phyloP scores from a whole-genome alignment of 2,797 vertebrate species.

The Catostomus latipinnis region DNA sequence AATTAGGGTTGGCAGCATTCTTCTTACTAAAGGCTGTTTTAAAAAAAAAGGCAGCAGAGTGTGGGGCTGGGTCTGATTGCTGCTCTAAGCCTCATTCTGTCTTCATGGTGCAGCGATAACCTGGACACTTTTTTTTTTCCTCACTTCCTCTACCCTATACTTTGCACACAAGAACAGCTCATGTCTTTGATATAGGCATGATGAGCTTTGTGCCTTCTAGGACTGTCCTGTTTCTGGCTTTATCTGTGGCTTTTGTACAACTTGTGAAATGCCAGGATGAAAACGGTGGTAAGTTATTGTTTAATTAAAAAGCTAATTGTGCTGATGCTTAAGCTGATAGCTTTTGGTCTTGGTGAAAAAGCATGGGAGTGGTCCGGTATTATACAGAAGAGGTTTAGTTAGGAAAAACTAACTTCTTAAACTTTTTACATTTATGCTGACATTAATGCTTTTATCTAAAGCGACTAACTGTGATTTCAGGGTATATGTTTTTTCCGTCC shows the following conservation, averaged over 20 bases:
- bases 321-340: slow-evolving; percentile 42
- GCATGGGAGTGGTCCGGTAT: neutral
- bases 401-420: neutral
- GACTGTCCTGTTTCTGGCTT: slow-evolving; percentile 77
- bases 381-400: neutral
- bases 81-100: slow-evolving; percentile 77
- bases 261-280: slow-evolving; percentile 78
- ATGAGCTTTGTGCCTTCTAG: slow-evolving; percentile 78
- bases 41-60: slow-evolving; percentile 83
- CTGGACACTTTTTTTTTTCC: slow-evolving; percentile 61
- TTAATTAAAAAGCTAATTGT: slow-evolving; percentile 57
- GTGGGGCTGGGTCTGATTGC: slow-evolving; percentile 86
- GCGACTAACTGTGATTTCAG: too few relatives aligned
- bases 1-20: slow-evolving; percentile 95
- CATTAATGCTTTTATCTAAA: too few relatives aligned
- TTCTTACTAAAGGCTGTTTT: slow-evolving; percentile 95
- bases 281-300: slow-evolving; percentile 76
- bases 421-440: too few relatives aligned
- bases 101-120: slow-evolving; percentile 81
- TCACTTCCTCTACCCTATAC: slow-evolving; percentile 64
- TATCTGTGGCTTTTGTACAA: slow-evolving; percentile 74
- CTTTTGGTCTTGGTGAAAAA: slow-evolving; percentile 1
- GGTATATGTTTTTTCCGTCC: too few relatives aligned
- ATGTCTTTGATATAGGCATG: slow-evolving; percentile 82
- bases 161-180: slow-evolving; percentile 71